Conservation (phyloP, 2,113 vertebrate species). For the Percopsis transmontana region DNA sequence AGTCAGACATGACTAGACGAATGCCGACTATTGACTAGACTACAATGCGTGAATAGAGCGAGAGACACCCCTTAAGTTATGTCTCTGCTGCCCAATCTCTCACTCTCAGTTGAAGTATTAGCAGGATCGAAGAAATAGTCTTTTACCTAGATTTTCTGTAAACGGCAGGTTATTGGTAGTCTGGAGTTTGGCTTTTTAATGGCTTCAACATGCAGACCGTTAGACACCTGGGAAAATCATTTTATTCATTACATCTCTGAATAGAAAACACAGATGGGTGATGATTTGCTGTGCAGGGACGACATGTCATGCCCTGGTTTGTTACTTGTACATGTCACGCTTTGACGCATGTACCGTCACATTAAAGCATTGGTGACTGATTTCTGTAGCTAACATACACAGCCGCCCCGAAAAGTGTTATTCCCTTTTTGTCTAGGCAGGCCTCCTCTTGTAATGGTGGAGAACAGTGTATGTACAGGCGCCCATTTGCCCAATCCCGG, state of each 20-base stretch:
- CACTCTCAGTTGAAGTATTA: background rate
- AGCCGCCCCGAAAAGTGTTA: no score
- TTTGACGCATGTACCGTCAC: background rate
- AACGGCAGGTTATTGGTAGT: background rate
- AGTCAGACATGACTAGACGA: background rate
- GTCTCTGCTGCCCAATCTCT: constrained; percentile 1
- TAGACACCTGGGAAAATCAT: background rate
- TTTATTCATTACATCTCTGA: background rate
- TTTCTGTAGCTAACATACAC: background rate
- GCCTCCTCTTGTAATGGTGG: background rate
- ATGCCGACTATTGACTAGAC: no score
- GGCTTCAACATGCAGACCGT: background rate
- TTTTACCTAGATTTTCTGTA: constrained; percentile 3
- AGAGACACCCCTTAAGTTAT: background rate
- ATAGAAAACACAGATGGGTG: background rate
- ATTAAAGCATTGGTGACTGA: background rate
- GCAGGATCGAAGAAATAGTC: background rate
- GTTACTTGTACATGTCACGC: background rate
- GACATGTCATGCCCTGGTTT: background rate
- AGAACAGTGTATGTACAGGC: no score
- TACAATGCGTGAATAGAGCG: no score
- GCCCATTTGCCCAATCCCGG: no score
- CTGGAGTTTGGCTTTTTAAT: background rate
- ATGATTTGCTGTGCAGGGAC: no score
- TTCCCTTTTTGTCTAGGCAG: constrained; percentile 3